Percentiles rank a stretch among this genome's conserved stretches.
phyloP scores from a whole-genome alignment of 2,797 vertebrate species.

The Protosalanx chinensis region DNA sequence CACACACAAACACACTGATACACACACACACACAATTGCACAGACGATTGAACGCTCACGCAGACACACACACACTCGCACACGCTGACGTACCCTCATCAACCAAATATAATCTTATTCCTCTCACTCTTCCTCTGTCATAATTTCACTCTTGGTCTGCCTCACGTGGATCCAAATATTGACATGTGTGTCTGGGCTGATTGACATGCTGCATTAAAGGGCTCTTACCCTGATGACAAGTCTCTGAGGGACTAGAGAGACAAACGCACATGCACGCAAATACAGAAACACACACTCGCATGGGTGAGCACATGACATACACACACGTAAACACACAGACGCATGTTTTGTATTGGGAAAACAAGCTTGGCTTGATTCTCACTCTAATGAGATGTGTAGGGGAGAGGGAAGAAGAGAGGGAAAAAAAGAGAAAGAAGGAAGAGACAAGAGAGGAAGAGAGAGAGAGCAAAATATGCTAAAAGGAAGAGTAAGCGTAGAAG shows the following conservation, averaged over 20 bases:
- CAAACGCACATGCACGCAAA: neutral
- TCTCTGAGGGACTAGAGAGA: neutral
- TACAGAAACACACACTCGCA: neutral
- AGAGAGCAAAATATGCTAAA: slow-evolving; percentile 5
- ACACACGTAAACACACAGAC: neutral
- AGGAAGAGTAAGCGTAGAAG: neutral
- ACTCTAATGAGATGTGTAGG: slow-evolving; percentile 27
- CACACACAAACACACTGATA: neutral
- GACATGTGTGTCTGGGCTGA: slow-evolving; percentile 50
- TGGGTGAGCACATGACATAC: neutral
- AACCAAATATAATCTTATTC: slow-evolving; percentile 11
- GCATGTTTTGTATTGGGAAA: neutral
- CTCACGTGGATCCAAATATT: slow-evolving; percentile 38
- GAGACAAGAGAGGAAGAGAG: neutral
- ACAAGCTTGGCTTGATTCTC: slow-evolving; percentile 1
- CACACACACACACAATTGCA: neutral
- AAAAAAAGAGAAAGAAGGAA: neutral
- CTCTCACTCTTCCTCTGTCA: slow-evolving; percentile 44
- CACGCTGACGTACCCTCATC: slow-evolving; percentile 9
- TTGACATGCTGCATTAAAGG: slow-evolving; percentile 37
- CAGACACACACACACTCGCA: slow-evolving; percentile 1
- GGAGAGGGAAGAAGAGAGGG: neutral
- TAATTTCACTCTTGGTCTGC: slow-evolving; percentile 29
- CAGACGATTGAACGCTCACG: neutral
- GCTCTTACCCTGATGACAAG: slow-evolving; percentile 28